Base-by-base conservation (phyloP, 2,797 vertebrate genomes). In the Coregonus sp. region DNA sequence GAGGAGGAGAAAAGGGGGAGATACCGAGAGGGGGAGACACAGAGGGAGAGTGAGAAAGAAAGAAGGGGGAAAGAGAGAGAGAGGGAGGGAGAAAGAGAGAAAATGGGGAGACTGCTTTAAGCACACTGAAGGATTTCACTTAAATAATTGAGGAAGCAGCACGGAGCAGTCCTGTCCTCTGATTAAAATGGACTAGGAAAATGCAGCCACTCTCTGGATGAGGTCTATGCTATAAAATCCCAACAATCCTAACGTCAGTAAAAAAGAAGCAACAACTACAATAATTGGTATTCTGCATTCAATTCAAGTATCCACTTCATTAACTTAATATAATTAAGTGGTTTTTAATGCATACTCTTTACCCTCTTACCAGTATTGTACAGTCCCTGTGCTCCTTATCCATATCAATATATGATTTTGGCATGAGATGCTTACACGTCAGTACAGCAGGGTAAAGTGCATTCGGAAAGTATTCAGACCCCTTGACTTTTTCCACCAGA, bases 41-140 rank as follows among this genome's bases (percentile, higher is more conserved):
- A 50, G 52, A 37, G 70, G 61, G 59, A 61, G 18, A 65, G 5
- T 4, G 20, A 18, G 20, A 75, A 74, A 75, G 25, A 14, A n/a
- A 78, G 56, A 40, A 14, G 25, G 15, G 4, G 11, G 3, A 51
- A 16, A 16, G 20, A 74, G 75, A 75, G 40, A 18, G 20, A 74
- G 75, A 75, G 29, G 16, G 4, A 1, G 25, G 1, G 20, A 52
- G 14, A 18, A 20, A 71, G 40, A 71, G 18, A 29, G 67, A 70
- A 16, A 66, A 63, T 65, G 61, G 61, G 61, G 20, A 7, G 4
- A 59, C 25, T 0, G 9, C 16, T 20, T 56, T 18, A 20, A 61
- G 52, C n/a, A 73, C 33, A 37, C 33, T 61, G 54, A 73, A 40
- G 54, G 72, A 40, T 73, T 73, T 40, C 54, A 37, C 72, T 61